A percentile compares a stretch with the other conserved stretches of the same genome.
These are phyloP conservation scores for Corticium candelabrum DNA, from an alignment of 37 sponge, comb jelly and placozoan genomes.

Conservation along the genomic window DNA sequence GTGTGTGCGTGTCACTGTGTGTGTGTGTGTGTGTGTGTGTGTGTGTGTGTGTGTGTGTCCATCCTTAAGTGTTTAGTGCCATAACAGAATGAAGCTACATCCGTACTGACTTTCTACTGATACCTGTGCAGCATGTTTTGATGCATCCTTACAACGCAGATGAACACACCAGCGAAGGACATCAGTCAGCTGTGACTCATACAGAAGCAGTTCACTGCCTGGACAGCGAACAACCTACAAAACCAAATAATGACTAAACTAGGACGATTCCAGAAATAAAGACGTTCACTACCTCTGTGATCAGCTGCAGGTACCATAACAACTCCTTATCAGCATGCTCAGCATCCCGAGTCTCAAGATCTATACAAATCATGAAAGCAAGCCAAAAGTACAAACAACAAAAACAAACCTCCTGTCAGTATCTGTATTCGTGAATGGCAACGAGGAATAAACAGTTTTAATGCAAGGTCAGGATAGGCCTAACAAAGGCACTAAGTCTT, in stretches of 20 bases:
- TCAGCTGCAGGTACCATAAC: conserved; percentile 62
- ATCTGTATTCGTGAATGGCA: conserved; percentile 22
- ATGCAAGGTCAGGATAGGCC: conserved; percentile 28
- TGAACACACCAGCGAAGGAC: neutral
- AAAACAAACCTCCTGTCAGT: conserved; percentile 30
- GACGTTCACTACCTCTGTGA: too few relatives aligned
- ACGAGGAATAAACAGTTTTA: conserved; percentile 58
- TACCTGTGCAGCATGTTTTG: neutral
- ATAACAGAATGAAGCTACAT: too few relatives aligned
- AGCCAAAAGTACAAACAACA: neutral
- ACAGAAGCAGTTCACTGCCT: neutral
- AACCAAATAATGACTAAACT: neutral
- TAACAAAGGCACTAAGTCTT: neutral
- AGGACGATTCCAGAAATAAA: too few relatives aligned
- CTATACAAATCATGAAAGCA: conserved; percentile 5
- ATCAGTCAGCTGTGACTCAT: neutral
- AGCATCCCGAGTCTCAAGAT: conserved; percentile 46
- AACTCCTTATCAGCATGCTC: conserved; percentile 59
- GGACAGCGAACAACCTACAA: neutral
- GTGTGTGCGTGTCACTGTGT: too few relatives aligned
- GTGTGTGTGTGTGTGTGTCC: too few relatives aligned
- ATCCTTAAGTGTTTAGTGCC: too few relatives aligned
- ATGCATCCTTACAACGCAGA: neutral
- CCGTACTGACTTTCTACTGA: too few relatives aligned
- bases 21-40: too few relatives aligned